Evolutionary conservation across 2,888 invertebrate genomes (phyloP), one percentile per base, ranked within the genome.

Genomic region (Drosophila setosimentum): DNA sequence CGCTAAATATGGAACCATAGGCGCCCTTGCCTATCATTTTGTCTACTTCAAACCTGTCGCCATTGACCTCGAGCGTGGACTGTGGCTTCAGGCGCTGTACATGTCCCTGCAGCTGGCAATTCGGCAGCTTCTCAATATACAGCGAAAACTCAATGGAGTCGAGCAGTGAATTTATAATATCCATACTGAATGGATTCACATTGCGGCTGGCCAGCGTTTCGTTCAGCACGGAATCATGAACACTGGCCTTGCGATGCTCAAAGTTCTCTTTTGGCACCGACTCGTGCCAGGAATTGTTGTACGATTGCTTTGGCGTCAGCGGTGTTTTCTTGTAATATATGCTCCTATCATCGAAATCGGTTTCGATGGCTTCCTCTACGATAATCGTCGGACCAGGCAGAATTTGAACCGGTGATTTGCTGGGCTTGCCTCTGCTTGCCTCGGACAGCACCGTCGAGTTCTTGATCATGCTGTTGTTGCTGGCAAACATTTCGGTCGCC

Each of bases 11-110:
- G 50, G 96, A 96, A 30, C 97, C 98, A 91, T 96, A 98, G 64
- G 96, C 95, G 50, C 97, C 97, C 94, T 97, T 96, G 8, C 97
- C 97, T 78, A 97, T 94, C 86, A 96, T 94, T 92, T 96, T 96
- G 64, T 95, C 95, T 74, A 96, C 93, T 11, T 95, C 93, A 82
- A 95, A 96, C 73, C 93, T 93, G 64, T 94, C 94, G 76, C 93
- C 93, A 4, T 94, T 94, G 32, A 95, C 93, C 55, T 91, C 91
- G 42, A 95, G 82, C 16, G 90, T 90, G 2, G 93, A 90, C 7
- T 92, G 93, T 68, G 92, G 91, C 83, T 93, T 93, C 73, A 96
- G 76, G 76, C 95, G 95, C 10, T 94, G 94, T 49, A 95, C 93
- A 57, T 94, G 94, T 64, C 94, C 93, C 13, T 95, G 93, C 90